phyloP scores from a whole-genome alignment of 2,797 vertebrate species.

The Arnoldichthys spilopterus region DNA sequence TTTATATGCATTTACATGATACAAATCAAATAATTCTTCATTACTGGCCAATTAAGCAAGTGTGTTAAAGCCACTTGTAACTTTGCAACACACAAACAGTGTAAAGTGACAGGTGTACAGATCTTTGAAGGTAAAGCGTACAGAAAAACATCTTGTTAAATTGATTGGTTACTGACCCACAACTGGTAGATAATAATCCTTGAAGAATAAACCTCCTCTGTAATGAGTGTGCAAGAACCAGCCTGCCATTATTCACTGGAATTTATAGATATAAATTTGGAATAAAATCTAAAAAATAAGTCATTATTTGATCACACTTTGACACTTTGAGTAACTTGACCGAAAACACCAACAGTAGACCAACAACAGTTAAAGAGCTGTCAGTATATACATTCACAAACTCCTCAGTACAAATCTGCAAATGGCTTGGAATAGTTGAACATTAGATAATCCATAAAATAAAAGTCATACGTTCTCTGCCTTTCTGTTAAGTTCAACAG shows the following conservation, averaged over 20 bases:
- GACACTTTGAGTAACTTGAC: constrained; percentile 25
- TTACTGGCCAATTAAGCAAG: neutral
- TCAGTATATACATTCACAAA: constrained; percentile 22
- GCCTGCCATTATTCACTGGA: neutral
- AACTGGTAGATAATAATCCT: neutral
- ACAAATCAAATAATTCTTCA: neutral
- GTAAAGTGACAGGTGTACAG: neutral
- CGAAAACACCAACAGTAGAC: constrained; percentile 24
- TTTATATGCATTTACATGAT: neutral
- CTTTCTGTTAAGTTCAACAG: constrained; percentile 85
- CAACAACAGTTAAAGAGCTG: constrained; percentile 8
- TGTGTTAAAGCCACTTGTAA: neutral
- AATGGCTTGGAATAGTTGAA: constrained; percentile 98
- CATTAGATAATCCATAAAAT: constrained; percentile 98
- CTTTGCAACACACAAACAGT: neutral
- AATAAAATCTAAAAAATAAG: constrained; percentile 4
- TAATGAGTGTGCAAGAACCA: neutral
- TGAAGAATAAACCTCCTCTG: neutral
- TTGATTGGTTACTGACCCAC: neutral
- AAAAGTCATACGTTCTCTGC: constrained; percentile 92
- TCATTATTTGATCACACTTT: constrained; percentile 3
- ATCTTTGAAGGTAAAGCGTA: neutral
- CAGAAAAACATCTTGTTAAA: neutral
- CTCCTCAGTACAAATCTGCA: constrained; percentile 85
- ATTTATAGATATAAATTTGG: neutral